phyloP scores from a whole-genome alignment of 2,888 invertebrate species.

The Asteroscopus sphinx region DNA sequence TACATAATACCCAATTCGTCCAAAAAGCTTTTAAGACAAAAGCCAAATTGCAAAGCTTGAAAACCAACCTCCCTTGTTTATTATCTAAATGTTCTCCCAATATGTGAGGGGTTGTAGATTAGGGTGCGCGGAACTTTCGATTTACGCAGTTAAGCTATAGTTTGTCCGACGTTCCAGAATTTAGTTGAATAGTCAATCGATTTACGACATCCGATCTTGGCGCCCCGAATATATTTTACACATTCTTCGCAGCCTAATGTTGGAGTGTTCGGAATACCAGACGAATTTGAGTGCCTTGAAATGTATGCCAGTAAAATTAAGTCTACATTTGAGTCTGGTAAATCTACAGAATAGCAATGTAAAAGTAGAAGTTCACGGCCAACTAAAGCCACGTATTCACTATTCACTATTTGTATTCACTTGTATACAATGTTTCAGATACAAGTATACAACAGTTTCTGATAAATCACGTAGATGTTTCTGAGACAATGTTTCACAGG shows the following conservation, averaged over 20 bases:
- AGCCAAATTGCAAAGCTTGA: constrained; percentile 50
- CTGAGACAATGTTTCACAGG: too few relatives aligned
- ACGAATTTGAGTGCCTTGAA: constrained; percentile 43
- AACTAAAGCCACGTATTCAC: too few relatives aligned
- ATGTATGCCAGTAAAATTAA: constrained; percentile 31
- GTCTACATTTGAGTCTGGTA: constrained; percentile 41
- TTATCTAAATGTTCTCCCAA: constrained; percentile 56
- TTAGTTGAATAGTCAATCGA: constrained; percentile 55
- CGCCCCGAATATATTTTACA: constrained; percentile 51
- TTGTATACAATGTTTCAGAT: too few relatives aligned
- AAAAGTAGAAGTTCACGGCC: constrained; percentile 16
- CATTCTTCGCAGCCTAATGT: constrained; percentile 36
- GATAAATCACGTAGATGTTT: too few relatives aligned
- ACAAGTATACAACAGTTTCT: too few relatives aligned
- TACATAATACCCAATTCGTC: constrained; percentile 48
- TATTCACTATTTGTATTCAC: too few relatives aligned
- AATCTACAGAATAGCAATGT: constrained; percentile 48
- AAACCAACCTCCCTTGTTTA: constrained; percentile 54
- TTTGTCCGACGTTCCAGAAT: constrained; percentile 47
- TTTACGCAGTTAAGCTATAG: constrained; percentile 55
- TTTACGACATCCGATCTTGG: constrained; percentile 60
- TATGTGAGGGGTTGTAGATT: constrained; percentile 56
- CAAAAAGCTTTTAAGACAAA: constrained; percentile 57
- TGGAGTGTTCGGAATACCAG: constrained; percentile 39
- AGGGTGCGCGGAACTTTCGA: constrained; percentile 56